These are phyloP conservation scores for Blera fallax DNA, from an alignment of 2,888 invertebrate species.

Conservation along the genomic window DNA sequence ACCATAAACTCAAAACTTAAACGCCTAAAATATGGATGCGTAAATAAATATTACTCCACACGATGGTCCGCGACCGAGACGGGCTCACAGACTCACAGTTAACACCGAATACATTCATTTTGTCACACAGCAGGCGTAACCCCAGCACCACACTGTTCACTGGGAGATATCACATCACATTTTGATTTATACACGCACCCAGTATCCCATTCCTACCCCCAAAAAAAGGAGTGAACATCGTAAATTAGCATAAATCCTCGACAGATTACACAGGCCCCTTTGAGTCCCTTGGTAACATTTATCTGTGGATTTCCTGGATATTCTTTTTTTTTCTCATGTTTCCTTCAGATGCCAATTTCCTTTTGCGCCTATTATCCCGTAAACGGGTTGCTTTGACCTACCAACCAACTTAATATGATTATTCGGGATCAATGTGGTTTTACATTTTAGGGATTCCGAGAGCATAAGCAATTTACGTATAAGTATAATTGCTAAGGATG, in stretches of 20 bases:
- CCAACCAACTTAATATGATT: conserved; percentile 57
- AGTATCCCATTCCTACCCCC: background rate
- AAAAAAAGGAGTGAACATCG: conserved; percentile 38
- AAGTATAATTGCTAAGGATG: conserved; percentile 50
- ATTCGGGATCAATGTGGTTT: conserved; percentile 63
- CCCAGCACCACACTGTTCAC: conserved; percentile 6
- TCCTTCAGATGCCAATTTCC: conserved; percentile 42
- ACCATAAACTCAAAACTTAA: background rate
- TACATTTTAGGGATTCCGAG: conserved; percentile 42
- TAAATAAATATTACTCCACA: background rate
- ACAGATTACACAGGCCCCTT: conserved; percentile 38
- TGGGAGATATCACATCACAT: conserved; percentile 31
- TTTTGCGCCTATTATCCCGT: conserved; percentile 43
- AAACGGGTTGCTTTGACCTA: conserved; percentile 61
- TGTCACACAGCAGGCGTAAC: background rate
- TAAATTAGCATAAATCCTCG: conserved; percentile 62
- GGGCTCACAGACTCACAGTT: background rate
- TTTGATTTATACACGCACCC: conserved; percentile 55
- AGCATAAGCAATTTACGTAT: conserved; percentile 55
- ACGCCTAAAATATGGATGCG: background rate
- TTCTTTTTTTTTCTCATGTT: background rate
- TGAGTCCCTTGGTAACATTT: conserved; percentile 49
- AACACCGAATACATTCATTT: background rate
- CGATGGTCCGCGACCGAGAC: background rate
- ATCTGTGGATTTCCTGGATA: conserved; percentile 30